Evolutionary conservation across 2,113 vertebrate species (phyloP).

Genomic region (Amazona guildingii): DNA sequence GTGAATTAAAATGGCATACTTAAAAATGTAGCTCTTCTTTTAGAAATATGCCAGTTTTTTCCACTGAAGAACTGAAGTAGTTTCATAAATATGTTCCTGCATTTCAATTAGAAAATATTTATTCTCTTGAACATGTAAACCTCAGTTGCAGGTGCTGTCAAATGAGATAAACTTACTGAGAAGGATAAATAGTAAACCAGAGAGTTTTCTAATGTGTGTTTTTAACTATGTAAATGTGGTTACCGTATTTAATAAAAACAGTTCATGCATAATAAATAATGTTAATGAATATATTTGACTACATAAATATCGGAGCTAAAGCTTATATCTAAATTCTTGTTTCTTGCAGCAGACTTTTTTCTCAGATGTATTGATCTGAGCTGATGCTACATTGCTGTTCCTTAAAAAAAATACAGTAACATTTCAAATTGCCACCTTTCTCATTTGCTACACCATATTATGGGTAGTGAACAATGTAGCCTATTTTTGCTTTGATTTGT

Average conservation of each 20-base stretch:
- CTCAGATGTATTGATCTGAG: background rate
- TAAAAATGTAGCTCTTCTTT: background rate
- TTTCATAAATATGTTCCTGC: background rate
- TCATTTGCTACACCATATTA: background rate
- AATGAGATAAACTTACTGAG: background rate
- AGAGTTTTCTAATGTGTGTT: background rate
- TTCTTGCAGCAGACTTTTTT: background rate
- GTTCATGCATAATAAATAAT: background rate
- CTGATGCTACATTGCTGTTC: background rate
- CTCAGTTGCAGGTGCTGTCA: background rate
- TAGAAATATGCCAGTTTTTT: background rate
- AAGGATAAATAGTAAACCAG: background rate
- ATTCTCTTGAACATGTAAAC: background rate
- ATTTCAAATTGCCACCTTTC: background rate
- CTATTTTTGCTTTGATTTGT: background rate
- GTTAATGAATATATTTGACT: background rate
- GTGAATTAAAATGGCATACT: background rate
- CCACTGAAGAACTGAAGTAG: background rate
- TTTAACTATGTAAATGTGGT: background rate
- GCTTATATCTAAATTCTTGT: background rate
- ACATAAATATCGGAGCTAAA: background rate
- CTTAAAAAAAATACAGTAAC: fast-evolving
- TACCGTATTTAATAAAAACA: background rate
- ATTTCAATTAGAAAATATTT: background rate
- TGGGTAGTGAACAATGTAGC: background rate